phyloP scores from a whole-genome alignment of 2,888 invertebrate species.

The Kuschelorhynchus macadamiae region DNA sequence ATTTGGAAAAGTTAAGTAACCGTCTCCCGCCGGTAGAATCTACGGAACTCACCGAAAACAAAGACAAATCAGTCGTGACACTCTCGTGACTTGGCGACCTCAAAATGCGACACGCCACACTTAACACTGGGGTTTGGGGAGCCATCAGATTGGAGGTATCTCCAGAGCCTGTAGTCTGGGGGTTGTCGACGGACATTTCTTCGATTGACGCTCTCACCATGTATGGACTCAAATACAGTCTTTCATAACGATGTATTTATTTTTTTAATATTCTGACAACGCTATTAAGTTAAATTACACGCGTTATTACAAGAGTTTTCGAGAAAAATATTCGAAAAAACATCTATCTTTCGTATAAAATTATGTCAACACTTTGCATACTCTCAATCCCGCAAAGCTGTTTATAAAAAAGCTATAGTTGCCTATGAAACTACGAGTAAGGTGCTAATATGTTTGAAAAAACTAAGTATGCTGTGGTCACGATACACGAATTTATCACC shows the following conservation, averaged over 20 bases:
- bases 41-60: conserved; percentile 79
- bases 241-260: background rate
- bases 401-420: no score
- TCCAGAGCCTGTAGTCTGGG: conserved; percentile 15
- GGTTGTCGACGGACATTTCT: conserved; percentile 41
- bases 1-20: conserved; percentile 71
- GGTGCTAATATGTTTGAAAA: no score
- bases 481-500: background rate
- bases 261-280: no score
- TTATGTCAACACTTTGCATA: background rate
- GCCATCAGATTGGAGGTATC: conserved; percentile 43
- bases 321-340: background rate
- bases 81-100: conserved; percentile 89
- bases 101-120: conserved; percentile 75
- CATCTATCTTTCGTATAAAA: background rate
- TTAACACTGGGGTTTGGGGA: conserved; percentile 70
- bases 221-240: background rate
- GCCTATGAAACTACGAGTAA: no score
- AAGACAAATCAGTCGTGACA: conserved; percentile 85
- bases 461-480: background rate
- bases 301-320: no score
- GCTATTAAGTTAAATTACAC: no score
- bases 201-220: conserved; percentile 30
- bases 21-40: conserved; percentile 69
- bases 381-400: background rate